phyloP scores from a whole-genome alignment of 2,888 invertebrate genomes.

The Sarcophaga caerulescens region DNA sequence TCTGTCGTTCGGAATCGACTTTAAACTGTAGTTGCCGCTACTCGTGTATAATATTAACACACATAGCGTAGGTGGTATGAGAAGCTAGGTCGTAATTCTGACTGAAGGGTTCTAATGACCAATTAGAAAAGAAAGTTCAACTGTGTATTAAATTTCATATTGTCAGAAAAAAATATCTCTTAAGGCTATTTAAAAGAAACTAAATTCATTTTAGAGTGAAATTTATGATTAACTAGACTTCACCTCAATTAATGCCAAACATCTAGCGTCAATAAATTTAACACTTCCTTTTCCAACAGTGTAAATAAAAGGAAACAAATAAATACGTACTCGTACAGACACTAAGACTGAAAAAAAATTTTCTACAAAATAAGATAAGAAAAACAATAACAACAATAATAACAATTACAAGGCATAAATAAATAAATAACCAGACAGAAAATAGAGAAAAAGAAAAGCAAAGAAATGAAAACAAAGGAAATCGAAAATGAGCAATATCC shows the following conservation, averaged over 20 bases:
- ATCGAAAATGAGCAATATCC: slow-evolving; percentile 79
- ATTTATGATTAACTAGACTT: too few species aligned
- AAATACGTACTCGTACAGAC: slow-evolving; percentile 32
- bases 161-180: too few species aligned
- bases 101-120: too few species aligned
- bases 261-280: not conserved
- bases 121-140: too few species aligned
- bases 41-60: too few species aligned
- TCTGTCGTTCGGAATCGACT: too few species aligned
- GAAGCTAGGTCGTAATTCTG: too few species aligned
- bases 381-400: slow-evolving; percentile 58
- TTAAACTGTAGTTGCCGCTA: too few species aligned
- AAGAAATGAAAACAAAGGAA: slow-evolving; percentile 60
- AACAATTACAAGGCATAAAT: slow-evolving; percentile 28
- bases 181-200: too few species aligned
- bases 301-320: slow-evolving; percentile 35
- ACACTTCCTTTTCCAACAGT: not conserved
- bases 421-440: slow-evolving; percentile 63
- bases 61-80: too few species aligned
- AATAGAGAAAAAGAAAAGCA: slow-evolving; percentile 39
- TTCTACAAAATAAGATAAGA: slow-evolving; percentile 60
- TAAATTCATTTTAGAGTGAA: too few species aligned
- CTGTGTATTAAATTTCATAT: too few species aligned
- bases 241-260: not conserved
- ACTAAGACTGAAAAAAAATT: slow-evolving; percentile 24